Percentiles rank a stretch among this genome's conserved stretches.
Conservation (phyloP, 2,888 invertebrate genomes). For the Mimachlamys varia region DNA sequence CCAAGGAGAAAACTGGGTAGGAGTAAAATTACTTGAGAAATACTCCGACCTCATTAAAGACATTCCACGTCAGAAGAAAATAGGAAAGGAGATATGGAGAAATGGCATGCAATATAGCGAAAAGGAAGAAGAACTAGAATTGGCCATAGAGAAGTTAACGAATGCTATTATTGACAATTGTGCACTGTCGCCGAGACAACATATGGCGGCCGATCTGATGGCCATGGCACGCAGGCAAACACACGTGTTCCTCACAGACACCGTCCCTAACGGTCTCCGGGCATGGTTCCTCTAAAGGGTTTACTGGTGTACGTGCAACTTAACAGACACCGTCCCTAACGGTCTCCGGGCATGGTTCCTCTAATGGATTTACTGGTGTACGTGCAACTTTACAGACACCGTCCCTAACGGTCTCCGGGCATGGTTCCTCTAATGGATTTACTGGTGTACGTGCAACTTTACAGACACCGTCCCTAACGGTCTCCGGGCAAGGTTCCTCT, state of each 20-base stretch:
- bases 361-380: too few species aligned
- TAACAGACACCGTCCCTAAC: too few species aligned
- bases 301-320: too few species aligned
- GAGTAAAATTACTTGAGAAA: conserved; percentile 44
- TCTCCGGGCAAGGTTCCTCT: too few species aligned
- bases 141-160: conserved; percentile 46
- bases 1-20: conserved; percentile 47
- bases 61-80: conserved; percentile 40
- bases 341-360: too few species aligned
- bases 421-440: too few species aligned
- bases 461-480: too few species aligned
- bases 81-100: conserved; percentile 37
- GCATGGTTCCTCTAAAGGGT: background rate
- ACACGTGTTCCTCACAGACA: background rate
- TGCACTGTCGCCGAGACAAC: background rate
- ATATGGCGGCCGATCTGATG: background rate
- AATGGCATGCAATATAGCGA: conserved; percentile 45
- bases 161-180: background rate
- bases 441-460: too few species aligned
- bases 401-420: too few species aligned
- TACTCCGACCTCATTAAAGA: conserved; percentile 38
- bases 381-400: too few species aligned
- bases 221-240: background rate
- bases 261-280: background rate
- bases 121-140: conserved; percentile 42